Evolutionary conservation across 2,797 vertebrate species (phyloP).

Genomic region (Syncerus caffer): DNA sequence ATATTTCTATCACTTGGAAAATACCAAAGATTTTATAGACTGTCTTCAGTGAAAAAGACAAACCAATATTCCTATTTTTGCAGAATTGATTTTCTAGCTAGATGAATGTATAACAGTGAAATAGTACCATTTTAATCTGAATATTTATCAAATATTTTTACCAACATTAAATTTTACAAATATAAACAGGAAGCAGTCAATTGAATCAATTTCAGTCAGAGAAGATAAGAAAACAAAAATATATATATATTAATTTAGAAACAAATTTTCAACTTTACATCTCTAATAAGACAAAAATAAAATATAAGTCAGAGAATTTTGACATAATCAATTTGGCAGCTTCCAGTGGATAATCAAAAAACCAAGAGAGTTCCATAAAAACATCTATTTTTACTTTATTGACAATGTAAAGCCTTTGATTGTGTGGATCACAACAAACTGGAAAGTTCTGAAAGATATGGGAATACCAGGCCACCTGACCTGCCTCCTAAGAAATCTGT

Average conservation of each 20-base stretch:
- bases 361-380: not conserved
- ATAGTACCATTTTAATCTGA: not conserved
- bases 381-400: not conserved
- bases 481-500: not conserved
- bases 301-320: not conserved
- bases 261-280: not conserved
- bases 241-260: not conserved
- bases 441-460: not conserved
- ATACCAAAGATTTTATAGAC: not conserved
- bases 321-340: not conserved
- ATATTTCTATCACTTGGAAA: not conserved
- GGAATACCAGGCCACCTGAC: not conserved
- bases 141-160: not conserved
- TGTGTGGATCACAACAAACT: not conserved
- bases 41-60: not conserved
- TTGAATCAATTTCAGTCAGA: not conserved
- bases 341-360: not conserved
- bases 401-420: not conserved
- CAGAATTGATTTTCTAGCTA: not conserved
- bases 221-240: not conserved
- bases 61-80: not conserved
- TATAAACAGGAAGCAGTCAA: not conserved
- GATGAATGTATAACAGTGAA: not conserved
- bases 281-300: not conserved
- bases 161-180: not conserved